Percentiles rank a stretch among this genome's conserved stretches.
Evolutionary conservation across 1,140 invertebrate genomes (phyloP).

Genomic region (Nixonia krombeini): DNA sequence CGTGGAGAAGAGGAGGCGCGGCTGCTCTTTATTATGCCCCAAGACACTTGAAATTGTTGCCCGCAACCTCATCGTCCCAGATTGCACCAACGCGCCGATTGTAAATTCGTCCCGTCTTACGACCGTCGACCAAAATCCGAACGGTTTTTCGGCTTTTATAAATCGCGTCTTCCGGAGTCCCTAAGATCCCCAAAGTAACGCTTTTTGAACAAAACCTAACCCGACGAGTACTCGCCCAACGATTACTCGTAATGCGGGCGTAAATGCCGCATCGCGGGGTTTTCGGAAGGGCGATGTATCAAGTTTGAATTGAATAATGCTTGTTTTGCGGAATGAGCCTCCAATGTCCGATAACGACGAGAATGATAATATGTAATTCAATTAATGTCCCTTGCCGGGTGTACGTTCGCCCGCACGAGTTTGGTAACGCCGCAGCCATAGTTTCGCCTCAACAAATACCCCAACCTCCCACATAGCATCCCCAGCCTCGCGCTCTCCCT

Average conservation of each 20-base stretch:
- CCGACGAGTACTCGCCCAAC: neutral
- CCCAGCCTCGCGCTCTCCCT: constrained; percentile 1
- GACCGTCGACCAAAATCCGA: no score
- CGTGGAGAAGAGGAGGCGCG: no score
- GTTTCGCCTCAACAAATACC: constrained; percentile 6
- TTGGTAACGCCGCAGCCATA: constrained; percentile 12
- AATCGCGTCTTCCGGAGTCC: no score
- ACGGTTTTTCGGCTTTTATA: no score
- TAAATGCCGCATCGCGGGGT: constrained; percentile 27
- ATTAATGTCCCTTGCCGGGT: constrained; percentile 42
- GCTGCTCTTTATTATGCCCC: no score
- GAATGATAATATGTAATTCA: constrained; percentile 54
- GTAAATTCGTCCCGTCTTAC: no score
- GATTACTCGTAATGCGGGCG: constrained; percentile 15
- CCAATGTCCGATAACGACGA: constrained; percentile 45
- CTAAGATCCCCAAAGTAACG: no score
- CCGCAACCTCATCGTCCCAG: no score
- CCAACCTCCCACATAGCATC: constrained; percentile 2
- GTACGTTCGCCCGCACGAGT: constrained; percentile 28
- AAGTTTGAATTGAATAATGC: constrained; percentile 58
- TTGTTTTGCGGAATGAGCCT: constrained; percentile 45
- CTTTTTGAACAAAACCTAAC: neutral
- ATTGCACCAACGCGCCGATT: no score
- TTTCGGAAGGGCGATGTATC: constrained; percentile 33
- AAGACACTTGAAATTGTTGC: no score